phyloP scores from a whole-genome alignment of 2,797 vertebrate genomes.

The Anguilla marmorata region DNA sequence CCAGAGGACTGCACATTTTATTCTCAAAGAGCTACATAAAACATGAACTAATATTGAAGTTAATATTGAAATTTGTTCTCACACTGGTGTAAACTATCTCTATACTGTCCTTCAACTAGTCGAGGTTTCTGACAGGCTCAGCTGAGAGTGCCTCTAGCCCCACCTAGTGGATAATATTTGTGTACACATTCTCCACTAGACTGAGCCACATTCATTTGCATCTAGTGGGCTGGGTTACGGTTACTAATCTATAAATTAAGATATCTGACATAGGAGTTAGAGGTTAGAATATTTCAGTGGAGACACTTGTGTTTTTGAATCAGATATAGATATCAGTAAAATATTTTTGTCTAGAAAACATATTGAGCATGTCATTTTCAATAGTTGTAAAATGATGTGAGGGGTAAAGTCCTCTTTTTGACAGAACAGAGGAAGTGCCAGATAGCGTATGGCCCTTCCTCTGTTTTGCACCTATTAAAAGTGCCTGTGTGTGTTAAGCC shows the following conservation, averaged over 20 bases:
- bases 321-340: neutral
- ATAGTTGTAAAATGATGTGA: too few relatives aligned
- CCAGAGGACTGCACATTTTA: neutral
- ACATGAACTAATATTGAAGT: neutral
- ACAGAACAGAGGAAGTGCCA: neutral
- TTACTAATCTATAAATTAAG: too few relatives aligned
- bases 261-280: too few relatives aligned
- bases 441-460: neutral
- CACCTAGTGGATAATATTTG: neutral
- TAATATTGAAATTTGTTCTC: neutral
- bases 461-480: neutral
- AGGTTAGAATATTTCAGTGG: too few relatives aligned
- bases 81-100: neutral
- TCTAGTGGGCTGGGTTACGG: too few relatives aligned
- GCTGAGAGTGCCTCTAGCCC: neutral
- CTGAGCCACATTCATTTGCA: neutral
- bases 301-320: too few relatives aligned
- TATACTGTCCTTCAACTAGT: neutral
- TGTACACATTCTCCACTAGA: neutral
- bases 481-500: neutral
- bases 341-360: neutral
- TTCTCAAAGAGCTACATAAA: neutral
- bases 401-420: too few relatives aligned
- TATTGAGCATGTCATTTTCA: neutral
- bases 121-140: neutral